Evolutionary conservation across 2,113 vertebrate genomes (phyloP), one percentile per base, ranked within the genome.

Genomic region (Paradisaea rubra): DNA sequence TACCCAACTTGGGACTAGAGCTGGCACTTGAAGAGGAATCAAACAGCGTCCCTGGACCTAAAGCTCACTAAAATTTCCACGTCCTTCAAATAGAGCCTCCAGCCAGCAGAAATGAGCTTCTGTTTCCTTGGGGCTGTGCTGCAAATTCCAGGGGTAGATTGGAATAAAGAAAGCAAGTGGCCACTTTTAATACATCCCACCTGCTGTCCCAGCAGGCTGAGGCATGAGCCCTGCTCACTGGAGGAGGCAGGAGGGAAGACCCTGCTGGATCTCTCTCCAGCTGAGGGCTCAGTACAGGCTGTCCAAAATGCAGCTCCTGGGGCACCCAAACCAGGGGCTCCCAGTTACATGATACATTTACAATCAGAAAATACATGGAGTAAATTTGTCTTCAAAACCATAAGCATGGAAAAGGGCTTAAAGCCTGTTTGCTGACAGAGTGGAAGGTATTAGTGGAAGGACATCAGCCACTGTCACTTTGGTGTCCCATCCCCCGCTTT

Each of bases 151-250:
- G 16, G 20, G 18, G 52, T 23, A 52, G 56, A 41, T 19, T 41
- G 30, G 30, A 93, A 91, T 42, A 90, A 90, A 89, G 35, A 6
- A 93, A 87, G 66, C 74, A 95, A 89, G 44, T 61, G 78, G 70
- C 69, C 37, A 66, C 88, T 94, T 94, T 76, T 95, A 93, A 95
- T 94, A 73, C 37, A 86, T 27, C 82, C 87, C 93, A 97, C 59
- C 93, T 95, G 91, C 84, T 95, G 66, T 70, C 68, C 83, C 71
- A n/a, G 63, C 59, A 82, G 45, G 89, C 70, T 37, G 15, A 69
- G 39, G n/a, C 79, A 68, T 35, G 65, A 91, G 37, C 45, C 71
- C 66, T 86, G 47, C 52, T 15, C 1, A 1, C 41, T 57, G 56
- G 41, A 73, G 64, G 15, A 86, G 10, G n/a, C 13, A 69, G 31